phyloP scores from a whole-genome alignment of 2,888 invertebrate genomes.

The Brachyptera putata region DNA sequence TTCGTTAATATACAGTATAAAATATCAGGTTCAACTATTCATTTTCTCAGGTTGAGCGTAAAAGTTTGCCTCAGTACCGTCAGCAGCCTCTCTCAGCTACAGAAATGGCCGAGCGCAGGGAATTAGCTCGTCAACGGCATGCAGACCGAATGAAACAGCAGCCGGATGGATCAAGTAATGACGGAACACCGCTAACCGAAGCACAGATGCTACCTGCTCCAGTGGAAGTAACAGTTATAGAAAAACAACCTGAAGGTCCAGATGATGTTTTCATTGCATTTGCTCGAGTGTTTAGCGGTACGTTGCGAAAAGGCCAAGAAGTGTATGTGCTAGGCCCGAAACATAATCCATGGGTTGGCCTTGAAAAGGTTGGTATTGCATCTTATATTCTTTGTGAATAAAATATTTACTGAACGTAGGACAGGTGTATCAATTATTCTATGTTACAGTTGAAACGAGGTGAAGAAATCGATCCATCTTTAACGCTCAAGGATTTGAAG shows the following conservation, averaged over 20 bases:
- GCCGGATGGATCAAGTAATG: background rate
- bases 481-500: constrained; percentile 57
- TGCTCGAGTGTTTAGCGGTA: constrained; percentile 89
- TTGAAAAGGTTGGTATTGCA: constrained; percentile 34
- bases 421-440: background rate
- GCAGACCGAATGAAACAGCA: constrained; percentile 48
- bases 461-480: constrained; percentile 37
- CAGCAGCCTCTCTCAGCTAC: constrained; percentile 69
- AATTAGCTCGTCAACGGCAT: constrained; percentile 61
- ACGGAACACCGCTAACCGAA: background rate
- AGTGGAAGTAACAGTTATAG: background rate
- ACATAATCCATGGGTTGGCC: constrained; percentile 64
- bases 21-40: no score
- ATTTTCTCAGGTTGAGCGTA: constrained; percentile 52
- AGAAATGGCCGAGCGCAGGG: constrained; percentile 65
- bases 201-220: constrained; percentile 25
- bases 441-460: constrained; percentile 35
- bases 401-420: background rate
- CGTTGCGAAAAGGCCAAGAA: constrained; percentile 66
- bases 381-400: background rate
- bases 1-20: no score
- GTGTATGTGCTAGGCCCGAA: constrained; percentile 84
- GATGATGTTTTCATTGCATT: constrained; percentile 80
- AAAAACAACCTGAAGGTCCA: constrained; percentile 37
- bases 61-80: constrained; percentile 71